A percentile compares a stretch with the other conserved stretches of the same genome.
phyloP scores from a whole-genome alignment of 2,888 invertebrate genomes.

The Chouioia cunea region DNA sequence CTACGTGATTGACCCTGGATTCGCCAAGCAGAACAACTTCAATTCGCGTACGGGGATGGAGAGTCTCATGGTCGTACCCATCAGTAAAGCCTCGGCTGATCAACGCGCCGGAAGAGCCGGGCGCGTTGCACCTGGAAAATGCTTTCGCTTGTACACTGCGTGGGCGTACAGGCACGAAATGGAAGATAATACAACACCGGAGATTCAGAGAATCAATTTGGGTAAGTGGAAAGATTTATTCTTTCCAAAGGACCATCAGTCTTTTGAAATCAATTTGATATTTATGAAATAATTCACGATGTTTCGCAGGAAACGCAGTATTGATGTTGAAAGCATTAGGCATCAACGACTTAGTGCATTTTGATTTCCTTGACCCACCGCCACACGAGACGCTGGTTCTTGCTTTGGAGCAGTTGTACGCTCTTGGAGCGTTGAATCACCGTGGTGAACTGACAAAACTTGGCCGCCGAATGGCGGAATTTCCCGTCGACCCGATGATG shows the following conservation, averaged over 20 bases:
- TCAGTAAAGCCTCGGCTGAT: conserved; percentile 97
- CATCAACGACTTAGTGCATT: conserved; percentile 97
- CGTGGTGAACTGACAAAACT: conserved; percentile 96
- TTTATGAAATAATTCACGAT: too few relatives aligned
- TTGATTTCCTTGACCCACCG: conserved; percentile 98
- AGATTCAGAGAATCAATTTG: conserved; percentile 97
- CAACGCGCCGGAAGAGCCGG: conserved; percentile 93
- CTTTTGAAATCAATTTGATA: too few relatives aligned
- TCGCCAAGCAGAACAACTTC: conserved; percentile 98
- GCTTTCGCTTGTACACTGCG: conserved; percentile 97
- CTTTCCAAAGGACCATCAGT: too few relatives aligned
- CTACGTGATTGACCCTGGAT: conserved; percentile 99
- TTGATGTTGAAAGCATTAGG: conserved; percentile 96
- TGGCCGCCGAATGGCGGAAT: conserved; percentile 98
- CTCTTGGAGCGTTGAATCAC: conserved; percentile 97
- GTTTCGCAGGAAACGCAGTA: conserved; percentile 86
- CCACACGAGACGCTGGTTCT: conserved; percentile 93
- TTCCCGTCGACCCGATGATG: conserved; percentile 99
- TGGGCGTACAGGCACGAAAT: conserved; percentile 99
- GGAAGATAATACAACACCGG: conserved; percentile 97
- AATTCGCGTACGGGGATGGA: conserved; percentile 99
- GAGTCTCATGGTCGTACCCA: conserved; percentile 97
- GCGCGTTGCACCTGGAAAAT: conserved; percentile 96
- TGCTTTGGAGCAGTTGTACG: conserved; percentile 97
- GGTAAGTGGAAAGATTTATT: conserved; percentile 61